Evolutionary conservation across 1,140 invertebrate genomes (phyloP).

Genomic region (Ruditapes philippinarum): DNA sequence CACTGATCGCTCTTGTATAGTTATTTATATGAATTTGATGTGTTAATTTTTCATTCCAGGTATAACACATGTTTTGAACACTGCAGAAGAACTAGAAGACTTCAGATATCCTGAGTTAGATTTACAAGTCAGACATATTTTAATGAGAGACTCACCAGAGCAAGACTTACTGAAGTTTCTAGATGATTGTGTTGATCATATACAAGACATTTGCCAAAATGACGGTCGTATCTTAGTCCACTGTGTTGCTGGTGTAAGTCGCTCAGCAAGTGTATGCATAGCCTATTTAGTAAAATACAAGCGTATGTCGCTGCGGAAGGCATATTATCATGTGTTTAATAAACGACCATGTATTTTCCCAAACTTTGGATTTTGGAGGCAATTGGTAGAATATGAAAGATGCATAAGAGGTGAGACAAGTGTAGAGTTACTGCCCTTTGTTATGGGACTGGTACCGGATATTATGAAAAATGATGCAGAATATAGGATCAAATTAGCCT

Average conservation of each 20-base stretch:
- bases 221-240: conserved; percentile 93
- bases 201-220: conserved; percentile 62
- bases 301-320: conserved; percentile 91
- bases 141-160: conserved; percentile 90
- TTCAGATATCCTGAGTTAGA: conserved; percentile 55
- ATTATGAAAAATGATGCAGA: conserved; percentile 73
- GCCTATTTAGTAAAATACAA: conserved; percentile 95
- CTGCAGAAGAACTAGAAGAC: conserved; percentile 92
- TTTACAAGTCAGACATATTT: conserved; percentile 87
- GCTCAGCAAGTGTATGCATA: conserved; percentile 94
- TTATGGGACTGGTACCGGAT: conserved; percentile 75
- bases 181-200: conserved; percentile 88
- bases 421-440: conserved; percentile 76
- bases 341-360: conserved; percentile 93
- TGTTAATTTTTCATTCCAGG: conserved; percentile 70
- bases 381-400: conserved; percentile 92
- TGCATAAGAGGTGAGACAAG: conserved; percentile 87
- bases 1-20: too few species aligned
- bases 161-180: conserved; percentile 91
- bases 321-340: conserved; percentile 91
- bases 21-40: neutral
- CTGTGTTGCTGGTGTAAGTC: conserved; percentile 95
- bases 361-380: conserved; percentile 95
- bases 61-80: conserved; percentile 92
- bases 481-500: conserved; percentile 60